A percentile compares a stretch with the other conserved stretches of the same genome.
These are phyloP conservation scores for Orthosia gothica DNA, from an alignment of 2,888 invertebrate genomes.

Conservation along the genomic window DNA sequence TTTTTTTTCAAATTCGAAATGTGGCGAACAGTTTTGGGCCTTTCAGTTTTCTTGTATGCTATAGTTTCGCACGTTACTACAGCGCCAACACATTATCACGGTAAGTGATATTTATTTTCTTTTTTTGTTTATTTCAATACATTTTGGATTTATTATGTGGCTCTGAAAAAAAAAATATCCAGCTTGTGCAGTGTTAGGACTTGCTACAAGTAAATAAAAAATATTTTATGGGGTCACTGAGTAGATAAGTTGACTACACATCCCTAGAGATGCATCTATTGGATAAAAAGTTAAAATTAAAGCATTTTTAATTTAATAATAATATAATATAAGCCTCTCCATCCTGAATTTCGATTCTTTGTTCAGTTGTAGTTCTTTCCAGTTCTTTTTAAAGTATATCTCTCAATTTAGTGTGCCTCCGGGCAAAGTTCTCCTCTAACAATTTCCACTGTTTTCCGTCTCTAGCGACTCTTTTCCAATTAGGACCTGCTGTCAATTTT, in stretches of 20 bases:
- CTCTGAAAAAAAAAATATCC: background rate
- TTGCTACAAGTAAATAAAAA: background rate
- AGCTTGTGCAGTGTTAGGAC: background rate
- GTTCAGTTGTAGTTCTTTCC: too few species aligned
- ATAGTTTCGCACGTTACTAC: conserved; percentile 71
- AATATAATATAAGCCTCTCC: too few species aligned
- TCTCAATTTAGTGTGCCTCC: too few species aligned
- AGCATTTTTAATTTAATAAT: too few species aligned
- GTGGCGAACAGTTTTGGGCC: conserved; percentile 69
- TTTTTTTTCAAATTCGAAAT: conserved; percentile 59
- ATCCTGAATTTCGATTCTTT: too few species aligned
- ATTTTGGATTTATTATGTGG: background rate
- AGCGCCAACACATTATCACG: conserved; percentile 74
- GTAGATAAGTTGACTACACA: background rate
- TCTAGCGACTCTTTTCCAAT: too few species aligned
- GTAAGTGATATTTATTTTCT: conserved; percentile 73
- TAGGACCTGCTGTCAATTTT: too few species aligned
- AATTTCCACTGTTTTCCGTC: too few species aligned
- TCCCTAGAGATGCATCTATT: background rate
- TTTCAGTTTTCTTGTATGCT: conserved; percentile 65
- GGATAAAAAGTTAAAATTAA: too few species aligned
- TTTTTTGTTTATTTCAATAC: background rate
- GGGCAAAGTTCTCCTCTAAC: too few species aligned
- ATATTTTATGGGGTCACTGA: background rate
- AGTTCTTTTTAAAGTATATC: too few species aligned